A percentile compares a stretch with the other conserved stretches of the same genome.
phyloP scores from a whole-genome alignment of 2,113 vertebrate species.

The Herpetotheres cachinnans region DNA sequence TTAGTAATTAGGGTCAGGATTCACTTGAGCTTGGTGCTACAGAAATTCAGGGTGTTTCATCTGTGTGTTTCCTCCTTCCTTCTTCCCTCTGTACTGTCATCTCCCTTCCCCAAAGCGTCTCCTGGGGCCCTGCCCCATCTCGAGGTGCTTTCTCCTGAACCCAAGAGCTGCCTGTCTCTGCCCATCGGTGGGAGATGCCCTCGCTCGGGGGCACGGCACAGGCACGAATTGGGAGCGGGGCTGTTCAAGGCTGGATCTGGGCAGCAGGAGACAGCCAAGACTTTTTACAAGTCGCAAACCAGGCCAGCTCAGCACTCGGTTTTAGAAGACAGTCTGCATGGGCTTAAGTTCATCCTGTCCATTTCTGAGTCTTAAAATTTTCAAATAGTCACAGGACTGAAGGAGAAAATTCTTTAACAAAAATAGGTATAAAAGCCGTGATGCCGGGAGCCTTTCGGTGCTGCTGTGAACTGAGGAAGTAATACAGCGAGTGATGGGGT shows the following conservation, averaged over 20 bases:
- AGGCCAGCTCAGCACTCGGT: neutral
- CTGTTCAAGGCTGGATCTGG: neutral
- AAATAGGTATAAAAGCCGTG: neutral
- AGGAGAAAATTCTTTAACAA: neutral
- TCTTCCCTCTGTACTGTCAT: rapidly evolving
- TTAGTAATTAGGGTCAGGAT: neutral
- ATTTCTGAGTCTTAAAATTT: neutral
- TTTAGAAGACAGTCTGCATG: neutral
- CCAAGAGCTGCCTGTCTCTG: neutral
- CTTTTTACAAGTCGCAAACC: neutral
- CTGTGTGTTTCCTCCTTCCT: neutral
- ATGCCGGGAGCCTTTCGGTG: neutral
- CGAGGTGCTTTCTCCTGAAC: rapidly evolving
- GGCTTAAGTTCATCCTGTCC: neutral
- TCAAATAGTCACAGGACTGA: neutral
- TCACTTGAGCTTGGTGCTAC: neutral
- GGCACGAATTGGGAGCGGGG: rapidly evolving
- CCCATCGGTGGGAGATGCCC: neutral
- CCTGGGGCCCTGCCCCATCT: neutral
- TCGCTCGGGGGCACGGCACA: rapidly evolving
- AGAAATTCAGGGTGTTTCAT: neutral
- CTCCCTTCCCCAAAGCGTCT: neutral
- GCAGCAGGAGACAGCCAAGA: neutral
- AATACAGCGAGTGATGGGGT: rapidly evolving
- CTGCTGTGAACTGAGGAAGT: neutral